A percentile compares a stretch with the other conserved stretches of the same genome.
These are phyloP conservation scores for Apostichopus leukothele DNA, from an alignment of 53 echinoderm and acorn worm species.

Conservation along the genomic window DNA sequence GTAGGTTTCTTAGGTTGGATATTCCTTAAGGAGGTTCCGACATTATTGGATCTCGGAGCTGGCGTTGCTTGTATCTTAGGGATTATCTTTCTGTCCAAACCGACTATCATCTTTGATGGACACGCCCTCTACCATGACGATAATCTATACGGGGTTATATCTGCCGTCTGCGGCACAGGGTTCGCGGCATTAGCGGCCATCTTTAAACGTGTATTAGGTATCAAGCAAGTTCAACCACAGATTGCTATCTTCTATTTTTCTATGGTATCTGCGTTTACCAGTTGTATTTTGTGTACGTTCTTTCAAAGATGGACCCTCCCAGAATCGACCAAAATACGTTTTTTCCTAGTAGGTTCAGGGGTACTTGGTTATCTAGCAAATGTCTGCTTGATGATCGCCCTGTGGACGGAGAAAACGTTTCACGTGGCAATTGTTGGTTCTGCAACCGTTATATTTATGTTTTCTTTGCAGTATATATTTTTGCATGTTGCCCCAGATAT, in stretches of 20 bases:
- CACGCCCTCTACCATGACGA: conserved; percentile 36
- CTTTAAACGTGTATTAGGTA: conserved; percentile 31
- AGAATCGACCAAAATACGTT: conserved; percentile 22
- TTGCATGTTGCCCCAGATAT: conserved; percentile 32
- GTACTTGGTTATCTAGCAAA: conserved; percentile 34
- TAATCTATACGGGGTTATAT: conserved; percentile 31
- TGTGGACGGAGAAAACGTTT: conserved; percentile 43
- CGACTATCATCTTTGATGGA: conserved; percentile 24
- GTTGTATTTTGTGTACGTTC: conserved; percentile 18
- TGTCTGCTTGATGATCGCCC: conserved; percentile 20
- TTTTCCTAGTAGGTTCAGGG: conserved; percentile 31
- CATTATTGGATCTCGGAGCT: conserved; percentile 18
- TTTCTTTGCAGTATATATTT: conserved; percentile 36
- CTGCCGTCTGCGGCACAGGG: conserved; percentile 10
- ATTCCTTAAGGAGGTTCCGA: conserved; percentile 29
- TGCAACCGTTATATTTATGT: conserved; percentile 35
- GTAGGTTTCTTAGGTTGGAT: conserved; percentile 42
- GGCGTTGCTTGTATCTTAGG: conserved; percentile 17
- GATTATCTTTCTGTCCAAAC: conserved; percentile 37
- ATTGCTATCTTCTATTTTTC: conserved; percentile 44
- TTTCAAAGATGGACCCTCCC: conserved; percentile 28
- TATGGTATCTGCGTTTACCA: conserved; percentile 30
- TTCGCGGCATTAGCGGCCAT: conserved; percentile 33
- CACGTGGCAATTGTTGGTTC: conserved; percentile 38
- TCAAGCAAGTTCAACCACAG: conserved; percentile 32